Base-by-base conservation (phyloP, 2,113 vertebrate genomes). In the Mola mola region DNA sequence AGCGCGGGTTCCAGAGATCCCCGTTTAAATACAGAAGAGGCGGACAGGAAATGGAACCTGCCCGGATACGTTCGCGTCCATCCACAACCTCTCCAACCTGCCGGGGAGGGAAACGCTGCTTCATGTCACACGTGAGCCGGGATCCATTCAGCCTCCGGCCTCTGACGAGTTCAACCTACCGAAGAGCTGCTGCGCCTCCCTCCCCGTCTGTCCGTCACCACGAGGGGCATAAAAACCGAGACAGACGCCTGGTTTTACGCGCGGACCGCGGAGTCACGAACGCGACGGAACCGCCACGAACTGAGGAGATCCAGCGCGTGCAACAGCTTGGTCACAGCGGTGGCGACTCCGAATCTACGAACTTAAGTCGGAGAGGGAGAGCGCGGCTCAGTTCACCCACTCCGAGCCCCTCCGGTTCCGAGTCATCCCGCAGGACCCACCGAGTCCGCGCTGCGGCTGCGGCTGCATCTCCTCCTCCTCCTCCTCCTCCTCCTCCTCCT, bases 51-150 rank as follows among this genome's bases (percentile, higher is more conserved):
- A n/a, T 19, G 28, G 12, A 43, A 21, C 15, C 48, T 3, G 42
- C 19, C 17, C 29, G 19, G 21, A 10, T 4, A 22, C 20, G 13
- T 19, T 17, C 26, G n/a, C 20, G 19, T 0, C 40, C 56, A 72
- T 56, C 31, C 67, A 58, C 61, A 46, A 25, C 37, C 63, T 63
- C 42, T 63, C 56, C 72, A 44, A 58, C 40, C 69, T 37, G 17
- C 58, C 19, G 3, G 13, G 12, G 16, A 22, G 46, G 17, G n/a
- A 33, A 33, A 33, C 19, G 50, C 49, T 28, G 31, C 19, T 19
- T 34, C 13, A 9, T 33, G 26, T 24, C 12, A 46, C n/a, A 4
- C 5, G n/a, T 16, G 2, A 40, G 6, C 29, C 40, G 5, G 5
- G 3, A 8, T 29, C 28, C 19, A 31, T 15, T 24, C 4, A 40